Evolutionary conservation across 1,140 invertebrate genomes (phyloP), one percentile per base, ranked within the genome.

Genomic region (Temnothorax longispinosus): DNA sequence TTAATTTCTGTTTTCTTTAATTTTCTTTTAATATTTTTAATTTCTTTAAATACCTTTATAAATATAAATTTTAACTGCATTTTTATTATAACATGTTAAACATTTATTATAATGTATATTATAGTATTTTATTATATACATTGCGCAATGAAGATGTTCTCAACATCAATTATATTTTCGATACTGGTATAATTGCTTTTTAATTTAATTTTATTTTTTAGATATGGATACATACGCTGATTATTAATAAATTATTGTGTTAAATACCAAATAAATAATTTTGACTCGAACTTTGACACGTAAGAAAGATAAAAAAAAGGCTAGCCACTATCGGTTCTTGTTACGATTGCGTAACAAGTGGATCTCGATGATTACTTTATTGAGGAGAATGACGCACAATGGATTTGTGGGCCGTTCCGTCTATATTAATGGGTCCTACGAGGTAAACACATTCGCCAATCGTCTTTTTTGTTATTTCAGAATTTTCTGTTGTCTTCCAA

Each of bases 361-460:
- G 8, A 56, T 87, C 15, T 41, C 52, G 38, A 93, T 91, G 87
- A 84, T 88, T 87, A 86, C 10, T 85, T 52, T 85, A 32, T 65
- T 80, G 35, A 85, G n/a, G 11, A 91, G 81, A 80, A 89, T 92
- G 91, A 86, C 75, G 52, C 90, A 78, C 13, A 88, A 60, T 64
- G 44, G 15, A 58, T 8, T 69, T 60, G 81, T 67, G 2, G 77
- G 32, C 35, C 67, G 44, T 2, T 72, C 54, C 10, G 18, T 13
- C 62, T 58, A 32, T 4, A 47, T 58, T 21, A 35, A 18, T n/a
- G 7, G 11, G 47, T 90, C 27, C 52, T 93, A 93, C 38, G 89
- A 93, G 85, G 93, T 93, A 88, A 87, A 10, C 13, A 47, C 18
- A 18, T 50, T 18, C 10, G 15, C 18, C 5, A 15, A 35, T 72